phyloP scores from a whole-genome alignment of 2,888 invertebrate species.

The Archips crataeganus region DNA sequence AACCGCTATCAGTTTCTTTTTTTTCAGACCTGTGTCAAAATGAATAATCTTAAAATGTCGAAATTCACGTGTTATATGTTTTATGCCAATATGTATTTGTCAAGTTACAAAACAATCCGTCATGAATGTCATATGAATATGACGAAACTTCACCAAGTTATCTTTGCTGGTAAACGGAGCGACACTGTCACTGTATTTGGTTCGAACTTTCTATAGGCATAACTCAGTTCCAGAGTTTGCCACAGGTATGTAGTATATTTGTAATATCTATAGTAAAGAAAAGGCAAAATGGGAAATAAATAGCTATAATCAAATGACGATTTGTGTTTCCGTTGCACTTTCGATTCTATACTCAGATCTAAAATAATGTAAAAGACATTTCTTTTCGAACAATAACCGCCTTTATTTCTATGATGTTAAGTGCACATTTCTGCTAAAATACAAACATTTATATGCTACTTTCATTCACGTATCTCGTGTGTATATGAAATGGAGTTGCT shows the following conservation, averaged over 20 bases:
- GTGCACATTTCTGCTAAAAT: not conserved
- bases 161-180: conserved; percentile 6
- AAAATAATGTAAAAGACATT: conserved; percentile 11
- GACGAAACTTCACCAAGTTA: conserved; percentile 28
- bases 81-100: conserved; percentile 13
- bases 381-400: not conserved
- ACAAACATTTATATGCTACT: not conserved
- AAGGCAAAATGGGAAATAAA: conserved; percentile 72
- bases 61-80: not conserved
- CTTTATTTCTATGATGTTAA: not conserved
- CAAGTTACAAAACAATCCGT: conserved; percentile 18
- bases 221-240: not conserved
- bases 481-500: conserved; percentile 9
- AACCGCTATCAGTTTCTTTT: no score
- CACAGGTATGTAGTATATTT: conserved; percentile 15
- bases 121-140: conserved; percentile 22
- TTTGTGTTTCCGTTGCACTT: conserved; percentile 62
- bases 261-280: conserved; percentile 34
- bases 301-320: conserved; percentile 75
- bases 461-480: not conserved
- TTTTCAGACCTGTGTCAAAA: no score
- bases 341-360: conserved; percentile 48
- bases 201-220: not conserved
- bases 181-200: not conserved
- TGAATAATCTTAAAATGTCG: not conserved